These are phyloP conservation scores for Apodemus speciosus DNA, from an alignment of 2,113 vertebrate genomes.

Conservation along the genomic window DNA sequence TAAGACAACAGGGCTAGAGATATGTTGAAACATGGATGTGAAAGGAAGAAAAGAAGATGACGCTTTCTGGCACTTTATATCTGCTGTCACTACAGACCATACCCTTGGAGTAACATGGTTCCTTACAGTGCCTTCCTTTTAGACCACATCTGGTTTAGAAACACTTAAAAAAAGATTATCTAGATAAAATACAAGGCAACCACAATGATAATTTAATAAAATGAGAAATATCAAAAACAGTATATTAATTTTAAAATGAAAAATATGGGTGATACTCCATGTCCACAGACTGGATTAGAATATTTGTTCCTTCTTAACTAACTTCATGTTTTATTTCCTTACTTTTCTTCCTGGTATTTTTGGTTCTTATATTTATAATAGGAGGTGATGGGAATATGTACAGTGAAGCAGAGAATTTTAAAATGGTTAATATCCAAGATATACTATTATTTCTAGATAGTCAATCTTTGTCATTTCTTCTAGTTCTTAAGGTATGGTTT, in stretches of 20 bases:
- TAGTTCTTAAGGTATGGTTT: neutral
- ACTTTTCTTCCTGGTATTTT: neutral
- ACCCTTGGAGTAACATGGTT: neutral
- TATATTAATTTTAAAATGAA: neutral
- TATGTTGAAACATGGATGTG: neutral
- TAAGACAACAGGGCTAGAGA: neutral
- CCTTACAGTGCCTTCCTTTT: neutral
- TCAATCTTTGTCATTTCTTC: neutral
- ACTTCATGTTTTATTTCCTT: neutral
- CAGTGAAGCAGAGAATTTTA: neutral
- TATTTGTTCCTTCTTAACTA: neutral
- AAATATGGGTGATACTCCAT: neutral
- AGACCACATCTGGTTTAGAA: neutral
- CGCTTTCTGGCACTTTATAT: neutral
- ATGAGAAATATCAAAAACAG: neutral
- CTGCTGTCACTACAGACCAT: neutral
- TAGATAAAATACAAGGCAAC: neutral
- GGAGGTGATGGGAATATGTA: neutral
- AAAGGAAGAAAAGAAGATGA: neutral
- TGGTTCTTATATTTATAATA: slow-evolving; percentile 28
- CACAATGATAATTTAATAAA: neutral
- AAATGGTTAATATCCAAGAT: neutral
- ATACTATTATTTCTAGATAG: neutral
- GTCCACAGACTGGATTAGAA: neutral
- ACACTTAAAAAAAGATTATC: neutral